Percentiles rank a stretch among this genome's conserved stretches.
Conservation (phyloP, 2,113 vertebrate species). For the Brevimyrus niger region DNA sequence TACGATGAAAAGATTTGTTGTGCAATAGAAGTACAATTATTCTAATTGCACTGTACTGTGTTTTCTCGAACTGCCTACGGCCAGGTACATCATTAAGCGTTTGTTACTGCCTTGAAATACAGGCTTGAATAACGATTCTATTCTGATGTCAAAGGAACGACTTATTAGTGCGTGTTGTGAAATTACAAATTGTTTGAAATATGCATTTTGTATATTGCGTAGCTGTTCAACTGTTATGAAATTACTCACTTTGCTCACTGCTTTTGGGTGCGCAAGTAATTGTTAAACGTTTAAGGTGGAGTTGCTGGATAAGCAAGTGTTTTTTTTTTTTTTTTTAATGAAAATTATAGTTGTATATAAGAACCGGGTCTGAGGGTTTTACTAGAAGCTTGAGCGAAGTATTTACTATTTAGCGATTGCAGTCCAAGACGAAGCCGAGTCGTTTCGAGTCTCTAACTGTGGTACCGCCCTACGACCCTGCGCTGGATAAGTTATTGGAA, state of each 20-base stretch:
- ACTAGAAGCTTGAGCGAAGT: neutral
- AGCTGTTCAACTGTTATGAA: neutral
- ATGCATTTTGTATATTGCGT: neutral
- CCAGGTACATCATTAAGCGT: conserved; percentile 1
- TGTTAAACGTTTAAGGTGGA: neutral
- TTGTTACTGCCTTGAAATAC: neutral
- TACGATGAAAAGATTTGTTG: neutral
- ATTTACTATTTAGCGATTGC: neutral
- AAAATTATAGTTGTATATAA: neutral
- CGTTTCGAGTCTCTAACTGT: neutral
- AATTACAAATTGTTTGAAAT: neutral
- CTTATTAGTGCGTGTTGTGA: neutral
- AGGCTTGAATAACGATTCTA: neutral
- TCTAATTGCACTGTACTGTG: neutral
- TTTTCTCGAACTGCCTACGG: neutral
- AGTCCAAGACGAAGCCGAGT: neutral
- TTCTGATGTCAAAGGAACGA: neutral
- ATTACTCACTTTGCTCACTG: neutral
- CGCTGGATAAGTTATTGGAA: neutral
- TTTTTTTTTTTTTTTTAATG: neutral
- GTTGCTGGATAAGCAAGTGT: neutral
- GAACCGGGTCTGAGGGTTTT: neutral
- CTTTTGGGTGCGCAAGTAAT: neutral
- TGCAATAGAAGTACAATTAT: conserved; percentile 8
- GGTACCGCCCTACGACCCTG: neutral